A percentile compares a stretch with the other conserved stretches of the same genome.
Evolutionary conservation across 2,888 invertebrate species (phyloP).

Genomic region (Diloba caeruleocephala): DNA sequence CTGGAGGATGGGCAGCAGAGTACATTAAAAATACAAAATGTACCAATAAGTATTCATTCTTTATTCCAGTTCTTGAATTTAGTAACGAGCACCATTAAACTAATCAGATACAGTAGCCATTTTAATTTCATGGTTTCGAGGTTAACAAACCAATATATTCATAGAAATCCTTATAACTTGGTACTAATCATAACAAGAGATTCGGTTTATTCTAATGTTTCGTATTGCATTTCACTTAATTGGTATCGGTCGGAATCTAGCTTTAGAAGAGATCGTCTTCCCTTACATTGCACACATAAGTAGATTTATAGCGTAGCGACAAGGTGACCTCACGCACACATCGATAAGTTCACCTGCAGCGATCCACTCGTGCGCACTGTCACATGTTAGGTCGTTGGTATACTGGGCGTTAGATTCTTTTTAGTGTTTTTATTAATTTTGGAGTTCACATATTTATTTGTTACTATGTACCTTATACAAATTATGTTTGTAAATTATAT

Average conservation of each 20-base stretch:
- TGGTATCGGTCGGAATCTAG: conserved; percentile 49
- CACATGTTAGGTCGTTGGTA: conserved; percentile 66
- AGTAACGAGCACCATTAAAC: conserved; percentile 8
- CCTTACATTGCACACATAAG: conserved; percentile 58
- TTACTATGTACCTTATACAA: too few relatives aligned
- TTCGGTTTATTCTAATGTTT: conserved; percentile 27
- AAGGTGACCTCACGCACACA: conserved; percentile 85
- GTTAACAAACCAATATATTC: conserved; percentile 7
- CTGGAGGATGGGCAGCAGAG: too few relatives aligned
- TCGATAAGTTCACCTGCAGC: conserved; percentile 76
- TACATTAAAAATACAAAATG: conserved; percentile 1
- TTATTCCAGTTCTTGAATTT: background rate
- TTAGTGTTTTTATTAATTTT: background rate
- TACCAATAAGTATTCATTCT: background rate
- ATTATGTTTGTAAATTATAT: background rate
- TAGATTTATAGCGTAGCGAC: conserved; percentile 49
- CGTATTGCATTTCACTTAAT: conserved; percentile 35
- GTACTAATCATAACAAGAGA: conserved; percentile 19
- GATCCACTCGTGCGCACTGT: conserved; percentile 84
- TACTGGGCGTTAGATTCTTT: conserved; percentile 36
- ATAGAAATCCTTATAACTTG: conserved; percentile 9
- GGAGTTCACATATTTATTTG: too few relatives aligned
- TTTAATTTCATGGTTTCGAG: conserved; percentile 16
- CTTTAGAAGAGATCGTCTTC: conserved; percentile 61
- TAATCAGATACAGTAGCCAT: conserved; percentile 1